Conservation (phyloP, 1,140 invertebrate genomes). For the Zaprionus camerounensis region DNA sequence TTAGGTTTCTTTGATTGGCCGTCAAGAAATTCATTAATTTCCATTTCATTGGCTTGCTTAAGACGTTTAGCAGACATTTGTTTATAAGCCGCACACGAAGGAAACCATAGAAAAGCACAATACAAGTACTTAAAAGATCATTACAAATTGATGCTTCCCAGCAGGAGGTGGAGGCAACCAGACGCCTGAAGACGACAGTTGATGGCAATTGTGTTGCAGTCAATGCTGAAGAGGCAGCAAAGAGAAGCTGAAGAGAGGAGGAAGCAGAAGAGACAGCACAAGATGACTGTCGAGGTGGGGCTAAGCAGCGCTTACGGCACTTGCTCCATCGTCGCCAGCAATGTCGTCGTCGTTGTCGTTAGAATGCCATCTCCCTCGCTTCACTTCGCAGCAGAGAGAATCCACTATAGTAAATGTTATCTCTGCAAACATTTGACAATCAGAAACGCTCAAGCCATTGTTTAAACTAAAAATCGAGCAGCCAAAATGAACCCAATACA, state of each 20-base stretch:
- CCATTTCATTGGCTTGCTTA: slow-evolving; percentile 67
- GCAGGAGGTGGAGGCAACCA: slow-evolving; percentile 21
- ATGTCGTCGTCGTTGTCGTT: slow-evolving; percentile 37
- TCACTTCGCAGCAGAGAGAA: slow-evolving; percentile 51
- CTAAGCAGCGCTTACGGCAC: slow-evolving; percentile 57
- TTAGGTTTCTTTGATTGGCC: slow-evolving; percentile 1
- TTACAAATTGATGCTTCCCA: slow-evolving; percentile 79
- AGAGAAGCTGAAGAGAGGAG: neutral
- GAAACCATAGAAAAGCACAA: slow-evolving; percentile 62
- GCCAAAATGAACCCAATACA: slow-evolving; percentile 21
- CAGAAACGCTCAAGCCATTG: slow-evolving; percentile 79
- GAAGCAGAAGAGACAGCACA: neutral
- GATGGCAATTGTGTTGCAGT: slow-evolving; percentile 50
- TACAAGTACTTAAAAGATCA: slow-evolving; percentile 79
- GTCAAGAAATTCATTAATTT: slow-evolving; percentile 55
- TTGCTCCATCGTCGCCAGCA: slow-evolving; percentile 42
- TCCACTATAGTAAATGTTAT: slow-evolving; percentile 79
- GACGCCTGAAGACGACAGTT: slow-evolving; percentile 40
- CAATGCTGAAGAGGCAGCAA: slow-evolving; percentile 6
- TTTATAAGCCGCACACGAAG: slow-evolving; percentile 58
- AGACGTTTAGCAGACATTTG: slow-evolving; percentile 66
- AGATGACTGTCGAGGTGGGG: slow-evolving; percentile 4
- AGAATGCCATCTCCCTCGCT: slow-evolving; percentile 65
- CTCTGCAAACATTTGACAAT: slow-evolving; percentile 81
- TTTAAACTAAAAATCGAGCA: slow-evolving; percentile 80